phyloP scores from a whole-genome alignment of 1,140 invertebrate genomes.

The Sminthurides bifidus region DNA sequence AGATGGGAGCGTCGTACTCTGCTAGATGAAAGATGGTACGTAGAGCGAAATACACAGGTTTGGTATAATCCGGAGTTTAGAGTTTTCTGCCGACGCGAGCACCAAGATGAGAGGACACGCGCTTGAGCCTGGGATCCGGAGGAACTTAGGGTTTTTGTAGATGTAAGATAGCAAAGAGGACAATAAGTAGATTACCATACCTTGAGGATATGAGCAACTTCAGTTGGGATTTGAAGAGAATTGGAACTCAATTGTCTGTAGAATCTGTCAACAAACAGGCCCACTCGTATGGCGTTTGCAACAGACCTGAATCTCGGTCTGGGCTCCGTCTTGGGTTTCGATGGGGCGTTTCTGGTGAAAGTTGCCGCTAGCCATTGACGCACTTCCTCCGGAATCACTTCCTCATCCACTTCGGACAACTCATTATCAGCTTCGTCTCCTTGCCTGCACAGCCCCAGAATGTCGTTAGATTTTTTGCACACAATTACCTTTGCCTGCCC shows the following conservation, averaged over 20 bases:
- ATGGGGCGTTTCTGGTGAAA: conserved; percentile 81
- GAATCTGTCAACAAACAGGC: conserved; percentile 93
- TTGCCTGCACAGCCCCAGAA: too few species aligned
- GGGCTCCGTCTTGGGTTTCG: conserved; percentile 47
- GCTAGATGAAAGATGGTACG: too few species aligned
- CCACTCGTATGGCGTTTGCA: conserved; percentile 92
- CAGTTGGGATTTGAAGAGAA: conserved; percentile 65
- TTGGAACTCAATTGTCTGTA: conserved; percentile 77
- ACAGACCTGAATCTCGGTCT: conserved; percentile 82
- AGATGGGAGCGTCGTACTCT: too few species aligned
- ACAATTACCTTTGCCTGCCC: too few species aligned
- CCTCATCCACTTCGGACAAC: conserved; percentile 85
- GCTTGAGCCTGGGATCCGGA: too few species aligned
- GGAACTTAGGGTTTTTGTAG: neutral
- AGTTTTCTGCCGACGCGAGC: too few species aligned
- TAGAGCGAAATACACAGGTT: too few species aligned
- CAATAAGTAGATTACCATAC: conserved; percentile 41
- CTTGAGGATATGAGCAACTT: conserved; percentile 77
- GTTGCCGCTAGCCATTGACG: conserved; percentile 94
- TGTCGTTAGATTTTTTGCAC: too few species aligned
- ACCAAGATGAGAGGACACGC: neutral
- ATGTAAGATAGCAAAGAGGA: neutral
- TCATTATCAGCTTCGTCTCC: conserved; percentile 58
- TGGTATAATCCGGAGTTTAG: too few species aligned
- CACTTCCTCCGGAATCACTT: conserved; percentile 87